A percentile compares a stretch with the other conserved stretches of the same genome.
These are phyloP conservation scores for Mythimna pallens DNA, from an alignment of 2,888 invertebrate genomes.

Conservation along the genomic window DNA sequence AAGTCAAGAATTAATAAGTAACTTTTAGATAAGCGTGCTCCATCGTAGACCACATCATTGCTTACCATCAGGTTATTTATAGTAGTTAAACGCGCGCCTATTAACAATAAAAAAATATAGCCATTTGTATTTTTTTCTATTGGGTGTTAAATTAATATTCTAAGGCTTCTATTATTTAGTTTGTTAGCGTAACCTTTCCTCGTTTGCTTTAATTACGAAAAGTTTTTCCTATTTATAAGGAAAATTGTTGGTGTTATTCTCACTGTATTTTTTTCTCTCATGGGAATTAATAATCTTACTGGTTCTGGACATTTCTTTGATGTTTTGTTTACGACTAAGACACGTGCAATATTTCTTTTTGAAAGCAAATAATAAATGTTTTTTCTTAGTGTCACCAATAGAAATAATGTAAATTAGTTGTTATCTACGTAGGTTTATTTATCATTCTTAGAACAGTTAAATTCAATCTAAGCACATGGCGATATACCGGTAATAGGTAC, in stretches of 20 bases:
- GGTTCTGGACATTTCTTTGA: background rate
- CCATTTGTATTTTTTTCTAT: conserved; percentile 13
- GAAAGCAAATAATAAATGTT: background rate
- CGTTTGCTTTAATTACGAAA: background rate
- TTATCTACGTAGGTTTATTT: background rate
- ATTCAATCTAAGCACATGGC: background rate
- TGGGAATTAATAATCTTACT: background rate
- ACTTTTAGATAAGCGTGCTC: too few relatives aligned
- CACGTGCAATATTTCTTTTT: background rate
- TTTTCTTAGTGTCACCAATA: background rate
- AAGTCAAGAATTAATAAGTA: too few relatives aligned
- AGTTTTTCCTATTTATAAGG: background rate
- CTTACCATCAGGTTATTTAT: too few relatives aligned
- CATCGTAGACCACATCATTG: too few relatives aligned
- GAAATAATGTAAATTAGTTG: background rate
- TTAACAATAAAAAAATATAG: background rate
- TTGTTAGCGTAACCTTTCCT: background rate
- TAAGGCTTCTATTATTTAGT: background rate
- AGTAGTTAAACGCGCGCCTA: too few relatives aligned
- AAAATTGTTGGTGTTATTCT: background rate
- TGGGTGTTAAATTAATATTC: background rate
- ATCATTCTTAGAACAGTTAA: background rate
- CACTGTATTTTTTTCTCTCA: background rate
- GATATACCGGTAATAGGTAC: too few relatives aligned
- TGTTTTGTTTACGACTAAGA: background rate